These are phyloP conservation scores for Camponotus vicinus DNA, from an alignment of 1,140 invertebrate species.

Conservation along the genomic window DNA sequence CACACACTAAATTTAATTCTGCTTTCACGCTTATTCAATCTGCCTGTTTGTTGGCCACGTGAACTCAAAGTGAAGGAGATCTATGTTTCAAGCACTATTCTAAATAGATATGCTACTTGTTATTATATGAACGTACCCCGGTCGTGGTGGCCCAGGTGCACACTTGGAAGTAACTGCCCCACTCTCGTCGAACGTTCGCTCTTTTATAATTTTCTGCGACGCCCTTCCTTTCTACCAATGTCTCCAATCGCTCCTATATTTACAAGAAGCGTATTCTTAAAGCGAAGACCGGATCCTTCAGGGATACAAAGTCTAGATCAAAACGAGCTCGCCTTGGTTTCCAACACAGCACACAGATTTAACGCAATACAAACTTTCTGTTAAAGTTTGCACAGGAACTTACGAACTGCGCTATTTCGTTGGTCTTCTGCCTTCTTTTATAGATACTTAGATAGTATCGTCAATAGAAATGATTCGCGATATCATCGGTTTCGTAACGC, in stretches of 20 bases:
- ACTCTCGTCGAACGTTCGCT: conserved; percentile 72
- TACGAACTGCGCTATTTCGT: conserved; percentile 15
- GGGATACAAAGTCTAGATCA: conserved; percentile 9
- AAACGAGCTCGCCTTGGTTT: neutral
- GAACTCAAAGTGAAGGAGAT: neutral
- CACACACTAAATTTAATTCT: neutral
- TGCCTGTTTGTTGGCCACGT: neutral
- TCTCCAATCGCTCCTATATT: conserved; percentile 12
- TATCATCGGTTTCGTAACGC: conserved; percentile 50
- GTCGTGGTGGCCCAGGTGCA: conserved; percentile 71
- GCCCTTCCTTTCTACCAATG: conserved; percentile 69
- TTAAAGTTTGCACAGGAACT: neutral
- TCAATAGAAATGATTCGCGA: conserved; percentile 16
- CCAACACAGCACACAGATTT: neutral
- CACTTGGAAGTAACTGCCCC: conserved; percentile 80
- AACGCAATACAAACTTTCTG: neutral
- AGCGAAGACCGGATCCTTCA: conserved; percentile 25
- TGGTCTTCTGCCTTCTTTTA: conserved; percentile 53
- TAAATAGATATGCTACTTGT: conserved; percentile 6
- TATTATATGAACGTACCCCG: conserved; percentile 71
- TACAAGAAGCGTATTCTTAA: neutral
- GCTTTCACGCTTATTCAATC: conserved; percentile 19
- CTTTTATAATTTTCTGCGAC: conserved; percentile 83
- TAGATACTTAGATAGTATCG: conserved; percentile 31
- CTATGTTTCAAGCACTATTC: neutral